These are phyloP conservation scores for Boulengeromyrus knoepffleri DNA, from an alignment of 2,113 vertebrate species.

Conservation along the genomic window DNA sequence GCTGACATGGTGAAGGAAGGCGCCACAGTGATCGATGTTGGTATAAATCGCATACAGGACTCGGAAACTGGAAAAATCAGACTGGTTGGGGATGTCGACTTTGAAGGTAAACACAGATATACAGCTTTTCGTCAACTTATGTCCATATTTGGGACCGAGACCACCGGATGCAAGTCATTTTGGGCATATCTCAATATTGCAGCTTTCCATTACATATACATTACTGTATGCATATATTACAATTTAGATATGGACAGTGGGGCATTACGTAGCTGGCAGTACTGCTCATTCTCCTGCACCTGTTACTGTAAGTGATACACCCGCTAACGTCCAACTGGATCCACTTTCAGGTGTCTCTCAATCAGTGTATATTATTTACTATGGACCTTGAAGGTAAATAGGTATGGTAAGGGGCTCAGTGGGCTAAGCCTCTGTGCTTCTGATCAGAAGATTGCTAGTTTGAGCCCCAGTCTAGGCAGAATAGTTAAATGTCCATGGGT, in stretches of 20 bases:
- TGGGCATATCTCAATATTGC: background rate
- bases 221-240: background rate
- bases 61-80: slow-evolving; percentile 69
- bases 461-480: background rate
- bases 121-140: background rate
- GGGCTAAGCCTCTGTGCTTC: background rate
- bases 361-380: background rate
- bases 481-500: background rate
- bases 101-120: slow-evolving; percentile 69
- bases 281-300: too few relatives aligned
- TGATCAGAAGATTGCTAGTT: background rate
- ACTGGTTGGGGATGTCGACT: slow-evolving; percentile 86
- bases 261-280: too few relatives aligned
- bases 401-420: background rate
- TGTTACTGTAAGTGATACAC: too few relatives aligned
- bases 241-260: background rate
- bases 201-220: background rate
- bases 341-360: background rate
- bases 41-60: slow-evolving; percentile 78
- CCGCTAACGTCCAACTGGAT: too few relatives aligned
- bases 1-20: slow-evolving; percentile 86
- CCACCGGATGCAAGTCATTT: background rate
- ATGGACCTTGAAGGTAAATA: background rate
- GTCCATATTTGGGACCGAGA: background rate
- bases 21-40: slow-evolving; percentile 81